Evolutionary conservation across 2,797 vertebrate species (phyloP).

Genomic region (Coregonus sp.): DNA sequence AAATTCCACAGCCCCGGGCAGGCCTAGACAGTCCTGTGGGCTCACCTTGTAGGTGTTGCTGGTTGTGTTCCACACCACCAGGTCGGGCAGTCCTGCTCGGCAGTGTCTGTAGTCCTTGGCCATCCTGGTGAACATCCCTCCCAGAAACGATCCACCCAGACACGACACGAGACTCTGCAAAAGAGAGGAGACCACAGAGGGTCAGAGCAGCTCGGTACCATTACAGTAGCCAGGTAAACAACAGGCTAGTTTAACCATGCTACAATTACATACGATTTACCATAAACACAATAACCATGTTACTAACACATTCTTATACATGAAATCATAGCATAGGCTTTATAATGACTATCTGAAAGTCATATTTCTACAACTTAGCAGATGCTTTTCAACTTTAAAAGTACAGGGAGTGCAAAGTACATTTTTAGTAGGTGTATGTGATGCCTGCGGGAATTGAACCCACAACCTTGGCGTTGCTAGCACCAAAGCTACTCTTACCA

Average conservation of each 20-base stretch:
- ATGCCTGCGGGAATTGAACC: neutral
- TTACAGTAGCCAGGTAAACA: too few species aligned
- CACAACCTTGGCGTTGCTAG: neutral
- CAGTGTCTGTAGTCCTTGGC: conserved; percentile 88
- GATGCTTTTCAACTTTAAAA: too few species aligned
- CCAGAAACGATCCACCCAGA: conserved; percentile 86
- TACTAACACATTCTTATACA: neutral
- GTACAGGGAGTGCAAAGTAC: too few species aligned
- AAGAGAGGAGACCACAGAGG: conserved; percentile 11
- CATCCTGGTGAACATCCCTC: conserved; percentile 83
- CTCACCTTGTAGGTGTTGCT: conserved; percentile 81
- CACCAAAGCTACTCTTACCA: neutral
- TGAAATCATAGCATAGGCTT: neutral
- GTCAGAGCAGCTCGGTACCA: neutral
- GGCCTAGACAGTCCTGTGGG: neutral
- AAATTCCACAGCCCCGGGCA: too few species aligned
- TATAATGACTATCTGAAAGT: conserved; percentile 11
- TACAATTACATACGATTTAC: neutral
- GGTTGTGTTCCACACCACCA: conserved; percentile 88
- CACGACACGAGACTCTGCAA: conserved; percentile 87
- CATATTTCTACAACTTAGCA: too few species aligned
- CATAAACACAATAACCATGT: neutral
- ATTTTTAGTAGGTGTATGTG: too few species aligned
- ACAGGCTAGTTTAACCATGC: neutral
- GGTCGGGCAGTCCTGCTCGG: conserved; percentile 89